Conservation (phyloP, 1,140 invertebrate species). For the Ladona fulva region DNA sequence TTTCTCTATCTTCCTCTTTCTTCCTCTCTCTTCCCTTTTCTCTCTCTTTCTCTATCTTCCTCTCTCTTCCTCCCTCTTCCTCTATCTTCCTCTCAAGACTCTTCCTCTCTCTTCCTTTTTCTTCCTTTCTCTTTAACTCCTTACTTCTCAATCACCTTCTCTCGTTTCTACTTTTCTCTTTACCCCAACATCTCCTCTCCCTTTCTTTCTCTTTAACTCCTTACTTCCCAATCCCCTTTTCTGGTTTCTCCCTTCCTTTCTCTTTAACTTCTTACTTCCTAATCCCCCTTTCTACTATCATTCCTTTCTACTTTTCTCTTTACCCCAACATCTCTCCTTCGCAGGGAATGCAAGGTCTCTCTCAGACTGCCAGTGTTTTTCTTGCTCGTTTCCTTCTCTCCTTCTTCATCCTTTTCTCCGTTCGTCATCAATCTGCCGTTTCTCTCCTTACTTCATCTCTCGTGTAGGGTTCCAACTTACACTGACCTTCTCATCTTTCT, state of each 20-base stretch:
- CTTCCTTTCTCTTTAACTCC: slow-evolving; percentile 11
- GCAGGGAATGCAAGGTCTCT: no score
- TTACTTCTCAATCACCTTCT: slow-evolving; percentile 13
- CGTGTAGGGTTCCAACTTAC: no score
- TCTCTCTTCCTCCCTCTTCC: not conserved
- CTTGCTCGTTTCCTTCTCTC: no score
- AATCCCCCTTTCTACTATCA: no score
- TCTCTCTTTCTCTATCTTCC: not conserved
- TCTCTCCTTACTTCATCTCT: no score
- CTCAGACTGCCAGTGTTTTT: no score
- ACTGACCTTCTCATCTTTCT: no score
- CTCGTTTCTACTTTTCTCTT: slow-evolving; percentile 15
- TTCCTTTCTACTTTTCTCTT: no score
- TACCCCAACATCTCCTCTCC: slow-evolving; percentile 20
- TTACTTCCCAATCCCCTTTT: not conserved
- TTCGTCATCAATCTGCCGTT: no score
- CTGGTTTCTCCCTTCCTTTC: not conserved
- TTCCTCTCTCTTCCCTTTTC: not conserved
- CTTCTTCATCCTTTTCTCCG: no score
- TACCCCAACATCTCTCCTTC: no score
- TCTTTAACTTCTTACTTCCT: not conserved
- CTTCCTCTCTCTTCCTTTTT: slow-evolving; percentile 13
- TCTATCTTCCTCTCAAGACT: not conserved
- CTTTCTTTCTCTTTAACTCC: slow-evolving; percentile 17
- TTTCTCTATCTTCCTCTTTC: not conserved